Evolutionary conservation across 2,888 invertebrate species (phyloP).

Genomic region (Megastigmus dorsalis): DNA sequence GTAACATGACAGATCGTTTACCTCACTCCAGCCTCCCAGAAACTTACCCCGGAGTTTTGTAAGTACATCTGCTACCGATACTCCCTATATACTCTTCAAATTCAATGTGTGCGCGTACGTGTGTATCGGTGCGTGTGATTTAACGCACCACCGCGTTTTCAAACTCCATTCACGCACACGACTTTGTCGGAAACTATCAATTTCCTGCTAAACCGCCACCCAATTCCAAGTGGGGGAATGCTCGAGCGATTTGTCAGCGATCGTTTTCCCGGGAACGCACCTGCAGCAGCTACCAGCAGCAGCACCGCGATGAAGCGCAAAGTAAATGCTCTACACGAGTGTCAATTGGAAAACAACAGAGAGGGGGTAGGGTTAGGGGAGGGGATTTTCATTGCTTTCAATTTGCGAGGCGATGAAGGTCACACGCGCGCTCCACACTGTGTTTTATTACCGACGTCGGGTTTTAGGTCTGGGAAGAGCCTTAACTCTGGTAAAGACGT

Average conservation of each 20-base stretch:
- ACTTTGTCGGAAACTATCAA: conserved; percentile 40
- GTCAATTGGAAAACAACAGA: conserved; percentile 37
- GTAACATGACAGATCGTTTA: conserved; percentile 22
- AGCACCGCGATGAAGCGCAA: neutral
- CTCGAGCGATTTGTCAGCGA: conserved; percentile 51
- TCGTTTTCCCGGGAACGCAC: conserved; percentile 32
- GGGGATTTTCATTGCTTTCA: no score
- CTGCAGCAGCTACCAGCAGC: neutral
- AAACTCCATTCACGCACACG: no score
- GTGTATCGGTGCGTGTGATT: no score
- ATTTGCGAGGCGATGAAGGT: no score
- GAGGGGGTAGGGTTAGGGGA: no score
- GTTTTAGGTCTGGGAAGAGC: no score
- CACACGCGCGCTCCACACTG: no score
- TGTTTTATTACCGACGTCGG: no score
- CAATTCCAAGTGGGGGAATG: conserved; percentile 49
- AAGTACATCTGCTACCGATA: conserved; percentile 23
- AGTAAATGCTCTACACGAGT: neutral
- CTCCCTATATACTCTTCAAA: no score
- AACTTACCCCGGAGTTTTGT: conserved; percentile 1
- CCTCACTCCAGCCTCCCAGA: neutral
- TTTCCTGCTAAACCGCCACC: conserved; percentile 47
- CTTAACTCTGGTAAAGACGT: no score
- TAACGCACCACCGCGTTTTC: no score
- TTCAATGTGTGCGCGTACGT: no score